Evolutionary conservation across 2,888 invertebrate species (phyloP), one percentile per base, ranked within the genome.

Genomic region (Odontocolon sp.): DNA sequence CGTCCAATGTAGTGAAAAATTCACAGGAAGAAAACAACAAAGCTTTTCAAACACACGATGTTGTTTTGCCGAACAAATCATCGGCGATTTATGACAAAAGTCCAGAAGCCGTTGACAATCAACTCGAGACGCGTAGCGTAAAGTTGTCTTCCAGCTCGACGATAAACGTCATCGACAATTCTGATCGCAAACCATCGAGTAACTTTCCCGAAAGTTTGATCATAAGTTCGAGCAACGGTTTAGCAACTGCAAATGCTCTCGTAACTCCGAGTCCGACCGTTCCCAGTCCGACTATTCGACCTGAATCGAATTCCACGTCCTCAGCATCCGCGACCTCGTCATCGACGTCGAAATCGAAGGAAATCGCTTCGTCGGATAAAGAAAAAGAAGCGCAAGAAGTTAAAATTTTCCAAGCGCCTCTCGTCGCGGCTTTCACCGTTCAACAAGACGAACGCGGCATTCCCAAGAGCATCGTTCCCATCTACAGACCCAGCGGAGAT

Each of bases 381-480:
- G 81, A 83, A 26, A 84, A 84, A 11, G 83, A 86, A 2, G 85
- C 84, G 85, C 92, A 93, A 74, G 94, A 94, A 74, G 95, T 96
- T 0, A 96, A 96, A 88, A 96, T 96, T 57, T 95, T 94, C 85
- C 94, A 94, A 81, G 96, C 96, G 1, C 96, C 96, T 0, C 87
- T 96, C 72, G 95, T 96, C 0, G 95, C 96, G 1, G 96, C 96
- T 0, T 96, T 96, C 85, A 96, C 96, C 0, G 95, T 96, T 0
- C 96, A 96, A 80, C 95, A 96, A 89, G 96, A 96, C 86, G 94
- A 94, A 80, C 92, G 92, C 26, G 96, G 96, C 0, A 87, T 94
- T n/a, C 95, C 96, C 0, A 95, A 95, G 82, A 95, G 94, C 88
- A 95, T 96, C 0, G 94, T 95, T 59, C 95, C 96, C 0, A 92